phyloP scores from a whole-genome alignment of 2,888 invertebrate species.

The Xestia xanthographa region DNA sequence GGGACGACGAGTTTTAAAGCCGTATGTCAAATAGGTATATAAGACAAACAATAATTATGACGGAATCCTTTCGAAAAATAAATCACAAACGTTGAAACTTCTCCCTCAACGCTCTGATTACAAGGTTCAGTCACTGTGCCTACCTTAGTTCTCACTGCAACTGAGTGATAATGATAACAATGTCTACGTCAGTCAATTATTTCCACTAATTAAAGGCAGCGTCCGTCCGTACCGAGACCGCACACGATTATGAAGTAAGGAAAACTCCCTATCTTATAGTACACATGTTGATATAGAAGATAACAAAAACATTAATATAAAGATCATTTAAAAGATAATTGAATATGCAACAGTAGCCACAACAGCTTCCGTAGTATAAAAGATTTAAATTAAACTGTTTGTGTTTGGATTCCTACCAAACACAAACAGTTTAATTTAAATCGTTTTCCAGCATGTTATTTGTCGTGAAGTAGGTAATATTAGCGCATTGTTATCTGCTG shows the following conservation, averaged over 20 bases:
- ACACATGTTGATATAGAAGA: slow-evolving; percentile 41
- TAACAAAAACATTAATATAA: slow-evolving; percentile 44
- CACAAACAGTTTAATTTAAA: too few species aligned
- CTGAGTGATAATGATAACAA: not conserved
- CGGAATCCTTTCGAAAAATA: not conserved
- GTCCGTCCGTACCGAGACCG: slow-evolving; percentile 30
- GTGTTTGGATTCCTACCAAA: not conserved
- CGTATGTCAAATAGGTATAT: not conserved
- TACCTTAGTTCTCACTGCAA: slow-evolving; percentile 9
- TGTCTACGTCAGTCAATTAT: slow-evolving; percentile 2
- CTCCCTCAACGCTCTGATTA: not conserved
- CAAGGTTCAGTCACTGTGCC: not conserved
- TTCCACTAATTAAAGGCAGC: slow-evolving; percentile 6
- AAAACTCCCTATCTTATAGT: slow-evolving; percentile 37
- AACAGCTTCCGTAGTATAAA: slow-evolving; percentile 4
- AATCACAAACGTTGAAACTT: not conserved
- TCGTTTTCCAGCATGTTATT: not conserved
- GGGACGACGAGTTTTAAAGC: not conserved
- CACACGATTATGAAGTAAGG: slow-evolving; percentile 37
- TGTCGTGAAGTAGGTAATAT: not conserved
- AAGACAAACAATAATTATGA: not conserved
- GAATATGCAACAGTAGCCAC: not conserved
- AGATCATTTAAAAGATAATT: slow-evolving; percentile 7
- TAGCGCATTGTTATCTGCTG: not conserved
- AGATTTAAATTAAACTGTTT: not conserved